Evolutionary conservation across 2,888 invertebrate species (phyloP).

Genomic region (Disparrhopalites patrizii): DNA sequence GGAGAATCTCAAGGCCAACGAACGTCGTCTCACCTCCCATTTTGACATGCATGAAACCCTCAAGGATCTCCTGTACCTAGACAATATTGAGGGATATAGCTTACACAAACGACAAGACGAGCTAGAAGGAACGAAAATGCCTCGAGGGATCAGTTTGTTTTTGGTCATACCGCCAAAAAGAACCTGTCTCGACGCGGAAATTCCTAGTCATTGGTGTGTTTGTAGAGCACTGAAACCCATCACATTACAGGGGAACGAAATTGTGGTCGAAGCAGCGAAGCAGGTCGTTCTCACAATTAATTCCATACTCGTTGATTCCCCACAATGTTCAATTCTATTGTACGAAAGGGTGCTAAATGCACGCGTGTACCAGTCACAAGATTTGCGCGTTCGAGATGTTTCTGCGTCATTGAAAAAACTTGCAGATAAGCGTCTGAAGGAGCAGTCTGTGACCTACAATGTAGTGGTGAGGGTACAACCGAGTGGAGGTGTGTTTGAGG

Average conservation of each 20-base stretch:
- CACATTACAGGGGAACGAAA: not conserved
- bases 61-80: constrained; percentile 32
- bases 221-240: not conserved
- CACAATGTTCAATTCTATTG: not conserved
- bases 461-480: not conserved
- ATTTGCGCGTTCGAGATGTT: not conserved
- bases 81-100: constrained; percentile 12
- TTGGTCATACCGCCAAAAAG: not conserved
- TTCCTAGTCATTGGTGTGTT: not conserved
- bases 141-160: not conserved
- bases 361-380: not conserved
- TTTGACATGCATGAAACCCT: constrained; percentile 64
- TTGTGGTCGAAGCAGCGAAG: not conserved
- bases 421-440: not conserved
- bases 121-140: constrained; percentile 51
- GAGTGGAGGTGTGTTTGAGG: not conserved
- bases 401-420: not conserved
- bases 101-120: constrained; percentile 54
- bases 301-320: not conserved
- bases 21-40: constrained; percentile 64
- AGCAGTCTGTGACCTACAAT: not conserved
- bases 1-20: constrained; percentile 56
- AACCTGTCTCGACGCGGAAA: not conserved
- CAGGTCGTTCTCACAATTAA: not conserved
- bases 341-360: not conserved